A percentile compares a stretch with the other conserved stretches of the same genome.
Evolutionary conservation across 2,797 vertebrate genomes (phyloP).

Genomic region (Rhinella marina): DNA sequence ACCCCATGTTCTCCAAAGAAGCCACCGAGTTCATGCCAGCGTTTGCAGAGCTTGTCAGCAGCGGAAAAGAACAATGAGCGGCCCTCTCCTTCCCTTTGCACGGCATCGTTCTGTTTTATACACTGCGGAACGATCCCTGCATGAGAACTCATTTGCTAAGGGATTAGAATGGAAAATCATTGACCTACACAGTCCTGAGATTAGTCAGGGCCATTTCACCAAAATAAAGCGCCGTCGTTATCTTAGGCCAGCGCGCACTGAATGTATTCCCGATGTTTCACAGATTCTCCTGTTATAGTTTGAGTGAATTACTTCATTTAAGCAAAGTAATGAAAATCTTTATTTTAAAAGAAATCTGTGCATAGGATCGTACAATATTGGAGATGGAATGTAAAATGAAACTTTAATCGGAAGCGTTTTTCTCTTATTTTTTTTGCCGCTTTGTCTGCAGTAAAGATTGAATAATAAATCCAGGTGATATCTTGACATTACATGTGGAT

Average conservation of each 20-base stretch:
- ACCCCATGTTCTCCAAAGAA: neutral
- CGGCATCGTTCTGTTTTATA: neutral
- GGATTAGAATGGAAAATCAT: neutral
- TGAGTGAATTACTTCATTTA: neutral
- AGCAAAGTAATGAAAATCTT: slow-evolving; percentile 8
- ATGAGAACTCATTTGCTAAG: neutral
- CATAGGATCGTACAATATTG: slow-evolving; percentile 17
- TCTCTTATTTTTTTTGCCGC: neutral
- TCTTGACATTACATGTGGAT: slow-evolving; percentile 47
- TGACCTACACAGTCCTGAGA: slow-evolving; percentile 10
- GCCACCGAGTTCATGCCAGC: neutral
- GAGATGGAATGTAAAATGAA: slow-evolving; percentile 34
- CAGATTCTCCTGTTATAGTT: slow-evolving; percentile 6
- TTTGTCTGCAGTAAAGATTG: neutral
- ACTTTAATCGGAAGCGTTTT: slow-evolving; percentile 27
- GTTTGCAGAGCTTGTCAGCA: neutral
- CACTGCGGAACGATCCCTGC: neutral
- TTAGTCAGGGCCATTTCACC: slow-evolving; percentile 1
- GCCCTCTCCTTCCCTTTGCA: neutral
- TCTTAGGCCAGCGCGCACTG: neutral
- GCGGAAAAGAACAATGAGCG: neutral
- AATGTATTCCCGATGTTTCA: slow-evolving; percentile 7
- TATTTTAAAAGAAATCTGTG: slow-evolving; percentile 28
- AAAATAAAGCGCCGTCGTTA: neutral
- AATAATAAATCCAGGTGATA: slow-evolving; percentile 47